These are phyloP conservation scores for Gonatopus flavifemur DNA, from an alignment of 1,140 invertebrate species.

Conservation along the genomic window DNA sequence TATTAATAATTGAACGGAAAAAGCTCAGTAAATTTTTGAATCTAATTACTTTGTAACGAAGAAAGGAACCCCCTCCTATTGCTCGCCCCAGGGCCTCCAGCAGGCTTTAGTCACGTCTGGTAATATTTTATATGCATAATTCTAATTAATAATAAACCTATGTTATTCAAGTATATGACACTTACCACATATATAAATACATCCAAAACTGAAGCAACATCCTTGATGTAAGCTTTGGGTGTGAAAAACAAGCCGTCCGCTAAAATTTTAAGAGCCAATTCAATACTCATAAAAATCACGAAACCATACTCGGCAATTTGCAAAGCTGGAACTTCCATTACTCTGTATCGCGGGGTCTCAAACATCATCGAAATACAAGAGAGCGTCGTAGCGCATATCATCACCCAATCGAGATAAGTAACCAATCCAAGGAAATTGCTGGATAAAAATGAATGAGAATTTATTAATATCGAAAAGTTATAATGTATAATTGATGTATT, in stretches of 20 bases:
- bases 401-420: constrained; percentile 98
- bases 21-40: neutral
- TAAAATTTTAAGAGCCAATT: constrained; percentile 92
- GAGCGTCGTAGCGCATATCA: constrained; percentile 97
- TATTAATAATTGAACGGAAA: no score
- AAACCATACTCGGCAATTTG: constrained; percentile 98
- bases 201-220: constrained; percentile 94
- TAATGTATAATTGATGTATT: neutral
- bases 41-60: neutral
- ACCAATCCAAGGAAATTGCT: constrained; percentile 97
- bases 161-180: no score
- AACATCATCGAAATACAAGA: constrained; percentile 99
- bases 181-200: constrained; percentile 96
- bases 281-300: constrained; percentile 97
- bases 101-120: no score
- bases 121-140: neutral
- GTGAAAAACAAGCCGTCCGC: constrained; percentile 99
- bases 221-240: constrained; percentile 97
- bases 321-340: constrained; percentile 81
- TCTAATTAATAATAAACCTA: neutral
- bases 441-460: constrained; percentile 42
- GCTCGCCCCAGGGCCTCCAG: no score
- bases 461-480: neutral
- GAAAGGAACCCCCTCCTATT: no score
- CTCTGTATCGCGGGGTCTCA: constrained; percentile 87